Percentiles rank a stretch among this genome's conserved stretches.
Conservation (phyloP, 2,797 vertebrate genomes). For the Tinamus major region DNA sequence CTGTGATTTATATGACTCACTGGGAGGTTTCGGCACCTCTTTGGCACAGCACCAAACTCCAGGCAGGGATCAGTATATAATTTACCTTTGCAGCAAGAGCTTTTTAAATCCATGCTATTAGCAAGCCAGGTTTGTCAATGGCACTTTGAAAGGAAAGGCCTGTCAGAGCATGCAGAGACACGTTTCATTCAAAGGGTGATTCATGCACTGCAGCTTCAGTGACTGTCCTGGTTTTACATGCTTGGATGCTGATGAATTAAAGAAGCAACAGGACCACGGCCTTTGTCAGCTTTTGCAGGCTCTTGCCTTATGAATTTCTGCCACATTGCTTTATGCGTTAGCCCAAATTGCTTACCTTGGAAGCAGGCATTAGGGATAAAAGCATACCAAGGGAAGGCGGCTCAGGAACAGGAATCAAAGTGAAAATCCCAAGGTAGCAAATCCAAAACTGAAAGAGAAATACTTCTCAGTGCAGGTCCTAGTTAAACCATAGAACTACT, state of each 20-base stretch:
- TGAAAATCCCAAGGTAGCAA: constrained; percentile 1
- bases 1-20: constrained; percentile 64
- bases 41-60: constrained; percentile 61
- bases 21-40: constrained; percentile 64
- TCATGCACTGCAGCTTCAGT: constrained; percentile 9
- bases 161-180: constrained; percentile 65
- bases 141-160: constrained; percentile 50
- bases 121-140: constrained; percentile 51
- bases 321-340: not conserved
- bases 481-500: not conserved
- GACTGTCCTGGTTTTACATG: constrained; percentile 56
- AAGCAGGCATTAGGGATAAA: not conserved
- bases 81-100: constrained; percentile 68
- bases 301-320: constrained; percentile 14
- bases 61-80: constrained; percentile 53
- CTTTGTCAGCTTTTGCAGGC: not conserved
- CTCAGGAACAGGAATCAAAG: constrained; percentile 20
- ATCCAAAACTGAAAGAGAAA: not conserved
- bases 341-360: not conserved
- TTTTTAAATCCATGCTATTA: constrained; percentile 21
- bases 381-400: not conserved
- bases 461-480: not conserved
- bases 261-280: constrained; percentile 5
- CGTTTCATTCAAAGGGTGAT: constrained; percentile 51
- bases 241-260: constrained; percentile 50